A percentile compares a stretch with the other conserved stretches of the same genome.
Evolutionary conservation across 2,888 invertebrate genomes (phyloP).

Genomic region (Pammene aurita): DNA sequence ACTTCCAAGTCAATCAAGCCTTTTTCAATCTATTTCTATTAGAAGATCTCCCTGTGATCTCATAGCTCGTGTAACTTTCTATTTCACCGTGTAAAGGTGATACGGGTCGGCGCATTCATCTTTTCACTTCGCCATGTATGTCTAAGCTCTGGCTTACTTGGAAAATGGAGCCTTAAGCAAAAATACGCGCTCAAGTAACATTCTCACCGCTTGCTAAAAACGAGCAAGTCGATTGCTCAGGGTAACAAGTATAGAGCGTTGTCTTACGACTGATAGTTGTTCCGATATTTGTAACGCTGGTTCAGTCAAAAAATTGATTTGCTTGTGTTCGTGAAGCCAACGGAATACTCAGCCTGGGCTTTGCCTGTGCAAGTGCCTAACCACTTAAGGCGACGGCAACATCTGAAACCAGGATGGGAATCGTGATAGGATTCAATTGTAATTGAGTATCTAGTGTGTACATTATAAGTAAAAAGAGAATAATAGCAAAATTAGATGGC

Average conservation of each 20-base stretch:
- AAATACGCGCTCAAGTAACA: slow-evolving; percentile 48
- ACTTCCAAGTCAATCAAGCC: slow-evolving; percentile 19
- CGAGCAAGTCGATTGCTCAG: background rate
- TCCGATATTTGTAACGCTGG: background rate
- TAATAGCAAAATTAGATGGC: too few species aligned
- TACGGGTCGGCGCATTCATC: slow-evolving; percentile 64
- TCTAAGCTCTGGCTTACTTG: slow-evolving; percentile 62
- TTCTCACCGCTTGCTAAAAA: background rate
- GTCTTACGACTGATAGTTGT: background rate
- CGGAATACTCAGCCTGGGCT: slow-evolving; percentile 43
- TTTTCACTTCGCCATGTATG: slow-evolving; percentile 60
- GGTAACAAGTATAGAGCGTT: background rate
- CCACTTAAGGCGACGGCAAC: slow-evolving; percentile 13
- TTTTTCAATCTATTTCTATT: slow-evolving; percentile 34
- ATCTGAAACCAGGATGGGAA: background rate
- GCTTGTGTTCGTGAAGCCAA: background rate
- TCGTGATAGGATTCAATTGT: slow-evolving; percentile 26
- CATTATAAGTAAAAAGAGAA: too few species aligned
- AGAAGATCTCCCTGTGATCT: slow-evolving; percentile 26
- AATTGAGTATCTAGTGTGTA: background rate
- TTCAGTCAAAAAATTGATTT: background rate
- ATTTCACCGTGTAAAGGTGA: slow-evolving; percentile 56
- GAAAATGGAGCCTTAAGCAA: slow-evolving; percentile 60
- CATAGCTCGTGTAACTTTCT: slow-evolving; percentile 51
- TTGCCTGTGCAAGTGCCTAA: slow-evolving; percentile 43